Percentiles rank a stretch among this genome's conserved stretches.
Conservation (phyloP, 2,797 vertebrate species). For the Arvicola amphibius region DNA sequence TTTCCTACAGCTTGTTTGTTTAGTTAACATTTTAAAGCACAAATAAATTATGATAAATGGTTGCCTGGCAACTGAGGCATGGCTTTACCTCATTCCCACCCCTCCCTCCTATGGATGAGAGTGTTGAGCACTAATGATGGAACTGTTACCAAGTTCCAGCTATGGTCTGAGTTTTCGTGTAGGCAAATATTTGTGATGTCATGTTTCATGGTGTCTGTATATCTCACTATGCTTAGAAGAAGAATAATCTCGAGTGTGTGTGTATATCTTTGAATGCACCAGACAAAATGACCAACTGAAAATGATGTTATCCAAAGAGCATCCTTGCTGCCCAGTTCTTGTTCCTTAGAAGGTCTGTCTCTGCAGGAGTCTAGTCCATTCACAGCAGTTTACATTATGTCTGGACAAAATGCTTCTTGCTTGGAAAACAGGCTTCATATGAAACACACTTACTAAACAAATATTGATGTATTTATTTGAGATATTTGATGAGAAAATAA, state of each 20-base stretch:
- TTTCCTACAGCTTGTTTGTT: neutral
- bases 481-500: constrained; percentile 23
- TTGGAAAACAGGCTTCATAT: neutral
- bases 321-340: neutral
- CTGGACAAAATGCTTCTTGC: neutral
- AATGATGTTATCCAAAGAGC: neutral
- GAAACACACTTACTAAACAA: constrained; percentile 21
- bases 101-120: neutral
- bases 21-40: constrained; percentile 50
- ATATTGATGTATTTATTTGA: neutral
- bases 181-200: neutral
- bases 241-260: neutral
- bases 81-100: neutral
- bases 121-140: neutral
- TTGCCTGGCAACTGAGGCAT: neutral
- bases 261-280: constrained; percentile 34
- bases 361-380: neutral
- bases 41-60: neutral
- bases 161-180: neutral
- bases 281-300: constrained; percentile 30
- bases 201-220: neutral
- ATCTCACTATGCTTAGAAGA: neutral
- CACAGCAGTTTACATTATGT: constrained; percentile 27
- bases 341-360: neutral
- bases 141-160: neutral